A percentile compares a stretch with the other conserved stretches of the same genome.
These are phyloP conservation scores for Hoplodrina ambigua DNA, from an alignment of 2,888 invertebrate species.

Conservation along the genomic window DNA sequence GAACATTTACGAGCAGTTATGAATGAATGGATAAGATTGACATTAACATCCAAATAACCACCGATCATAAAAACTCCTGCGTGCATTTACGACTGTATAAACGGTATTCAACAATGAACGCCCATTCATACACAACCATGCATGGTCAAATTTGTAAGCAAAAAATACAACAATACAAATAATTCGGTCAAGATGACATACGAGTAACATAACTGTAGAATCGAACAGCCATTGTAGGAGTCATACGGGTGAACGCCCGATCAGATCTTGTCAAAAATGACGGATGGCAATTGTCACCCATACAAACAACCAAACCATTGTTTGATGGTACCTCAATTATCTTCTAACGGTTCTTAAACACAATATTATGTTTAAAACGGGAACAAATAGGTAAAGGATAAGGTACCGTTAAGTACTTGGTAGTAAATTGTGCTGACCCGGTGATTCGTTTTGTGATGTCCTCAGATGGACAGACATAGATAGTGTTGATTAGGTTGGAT, in stretches of 20 bases:
- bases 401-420: constrained; percentile 46
- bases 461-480: neutral
- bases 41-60: constrained; percentile 33
- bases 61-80: constrained; percentile 12
- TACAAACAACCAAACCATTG: constrained; percentile 38
- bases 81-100: constrained; percentile 17
- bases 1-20: neutral
- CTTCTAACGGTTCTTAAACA: constrained; percentile 41
- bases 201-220: constrained; percentile 52
- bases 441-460: constrained; percentile 12
- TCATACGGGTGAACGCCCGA: constrained; percentile 50
- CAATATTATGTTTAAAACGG: constrained; percentile 54
- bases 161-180: constrained; percentile 51
- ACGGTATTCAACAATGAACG: constrained; percentile 39
- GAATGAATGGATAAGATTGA: constrained; percentile 33
- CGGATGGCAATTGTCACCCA: constrained; percentile 40
- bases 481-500: neutral
- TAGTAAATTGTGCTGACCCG: constrained; percentile 31
- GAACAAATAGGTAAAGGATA: constrained; percentile 53
- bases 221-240: constrained; percentile 51
- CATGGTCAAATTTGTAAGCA: constrained; percentile 22
- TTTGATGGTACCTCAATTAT: constrained; percentile 17
- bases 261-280: constrained; percentile 51
- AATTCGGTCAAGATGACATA: constrained; percentile 52
- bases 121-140: constrained; percentile 23